These are phyloP conservation scores for Anguilla megastoma DNA, from an alignment of 2,797 vertebrate genomes.

Conservation along the genomic window DNA sequence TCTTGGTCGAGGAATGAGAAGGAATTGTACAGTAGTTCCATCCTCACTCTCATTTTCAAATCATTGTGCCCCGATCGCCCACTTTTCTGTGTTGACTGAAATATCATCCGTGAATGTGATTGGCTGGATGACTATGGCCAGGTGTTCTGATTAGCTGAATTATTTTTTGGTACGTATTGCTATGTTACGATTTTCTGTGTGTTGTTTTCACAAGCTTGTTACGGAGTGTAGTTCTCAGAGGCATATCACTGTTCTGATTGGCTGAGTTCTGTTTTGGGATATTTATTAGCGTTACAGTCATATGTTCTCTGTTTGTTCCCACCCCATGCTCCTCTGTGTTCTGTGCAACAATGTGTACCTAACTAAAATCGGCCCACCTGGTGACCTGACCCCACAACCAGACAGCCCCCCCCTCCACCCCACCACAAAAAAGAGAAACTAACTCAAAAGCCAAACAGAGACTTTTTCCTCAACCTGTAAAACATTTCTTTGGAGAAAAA, in stretches of 20 bases:
- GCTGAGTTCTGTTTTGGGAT: background rate
- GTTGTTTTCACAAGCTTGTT: background rate
- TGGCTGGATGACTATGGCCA: background rate
- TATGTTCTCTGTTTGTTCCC: background rate
- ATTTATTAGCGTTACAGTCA: background rate
- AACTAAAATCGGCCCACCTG: background rate
- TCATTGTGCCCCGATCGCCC: background rate
- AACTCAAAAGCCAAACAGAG: background rate
- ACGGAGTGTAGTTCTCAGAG: background rate
- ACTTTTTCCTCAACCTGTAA: conserved; percentile 6
- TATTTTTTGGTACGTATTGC: background rate
- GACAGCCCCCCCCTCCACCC: background rate
- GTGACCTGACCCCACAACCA: background rate
- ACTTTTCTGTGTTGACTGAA: background rate
- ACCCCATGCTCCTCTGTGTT: background rate
- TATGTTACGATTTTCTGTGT: background rate
- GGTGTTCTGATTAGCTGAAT: background rate
- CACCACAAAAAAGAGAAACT: background rate
- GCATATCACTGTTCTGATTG: background rate
- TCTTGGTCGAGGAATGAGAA: background rate
- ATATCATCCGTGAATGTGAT: conserved; percentile 1
- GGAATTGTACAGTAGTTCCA: background rate
- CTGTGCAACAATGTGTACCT: background rate
- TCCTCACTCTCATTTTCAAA: background rate
- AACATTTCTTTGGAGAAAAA: background rate